phyloP scores from a whole-genome alignment of 2,113 vertebrate genomes.

The Ibidorhyncha struthersii region DNA sequence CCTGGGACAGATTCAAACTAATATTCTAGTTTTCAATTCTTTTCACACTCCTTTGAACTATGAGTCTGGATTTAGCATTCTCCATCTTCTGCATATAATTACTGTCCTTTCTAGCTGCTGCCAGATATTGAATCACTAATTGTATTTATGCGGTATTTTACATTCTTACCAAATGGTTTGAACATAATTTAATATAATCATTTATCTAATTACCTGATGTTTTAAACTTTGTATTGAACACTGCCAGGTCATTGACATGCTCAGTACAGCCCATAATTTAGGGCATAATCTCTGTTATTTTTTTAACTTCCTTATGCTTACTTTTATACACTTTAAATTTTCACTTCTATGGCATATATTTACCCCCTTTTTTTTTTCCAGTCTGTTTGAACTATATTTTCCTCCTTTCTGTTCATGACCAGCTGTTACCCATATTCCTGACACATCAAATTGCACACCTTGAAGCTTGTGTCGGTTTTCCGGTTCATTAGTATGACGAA shows the following conservation, averaged over 20 bases:
- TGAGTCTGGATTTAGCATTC: not conserved
- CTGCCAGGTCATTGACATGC: not conserved
- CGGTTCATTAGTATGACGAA: not conserved
- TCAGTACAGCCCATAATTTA: not conserved
- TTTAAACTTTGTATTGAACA: not conserved
- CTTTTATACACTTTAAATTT: not conserved
- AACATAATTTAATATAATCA: not conserved
- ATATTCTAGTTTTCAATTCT: not conserved
- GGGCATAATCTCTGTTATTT: not conserved
- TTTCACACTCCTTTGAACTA: not conserved
- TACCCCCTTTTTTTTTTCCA: not conserved
- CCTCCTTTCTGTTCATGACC: not conserved
- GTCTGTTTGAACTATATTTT: not conserved
- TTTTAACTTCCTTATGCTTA: not conserved
- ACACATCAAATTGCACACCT: not conserved
- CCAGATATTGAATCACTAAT: not conserved
- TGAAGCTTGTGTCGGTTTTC: not conserved
- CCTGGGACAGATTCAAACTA: not conserved
- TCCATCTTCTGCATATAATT: not conserved
- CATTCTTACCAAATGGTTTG: not conserved
- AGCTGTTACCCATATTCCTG: not conserved
- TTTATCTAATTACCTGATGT: not conserved
- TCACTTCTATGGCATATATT: not conserved
- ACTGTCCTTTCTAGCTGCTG: not conserved
- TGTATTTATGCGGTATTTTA: not conserved